phyloP scores from a whole-genome alignment of 2,888 invertebrate species.

The Ephialtes manifestator region DNA sequence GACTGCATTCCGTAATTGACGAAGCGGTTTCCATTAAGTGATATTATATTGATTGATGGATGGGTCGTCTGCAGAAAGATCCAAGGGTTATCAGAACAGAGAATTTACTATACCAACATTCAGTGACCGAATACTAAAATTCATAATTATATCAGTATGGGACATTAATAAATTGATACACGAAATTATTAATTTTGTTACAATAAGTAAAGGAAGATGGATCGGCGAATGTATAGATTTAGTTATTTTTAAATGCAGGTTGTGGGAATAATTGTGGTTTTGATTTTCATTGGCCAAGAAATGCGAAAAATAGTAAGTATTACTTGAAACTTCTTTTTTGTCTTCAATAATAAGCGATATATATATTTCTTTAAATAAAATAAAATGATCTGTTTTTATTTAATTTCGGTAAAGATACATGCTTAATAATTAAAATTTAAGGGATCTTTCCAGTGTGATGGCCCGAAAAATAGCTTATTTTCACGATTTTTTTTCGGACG shows the following conservation, averaged over 20 bases:
- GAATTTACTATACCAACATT: background rate
- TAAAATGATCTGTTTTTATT: no score
- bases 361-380: no score
- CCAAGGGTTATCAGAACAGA: no score
- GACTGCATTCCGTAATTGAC: background rate
- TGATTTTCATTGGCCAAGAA: background rate
- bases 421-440: background rate
- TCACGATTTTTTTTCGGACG: no score
- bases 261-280: background rate
- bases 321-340: no score
- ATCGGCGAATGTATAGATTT: background rate
- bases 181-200: background rate
- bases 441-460: no score
- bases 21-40: constrained; percentile 19
- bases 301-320: no score
- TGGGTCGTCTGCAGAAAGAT: constrained; percentile 1
- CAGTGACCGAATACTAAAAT: background rate
- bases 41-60: constrained; percentile 29
- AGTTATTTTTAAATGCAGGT: background rate
- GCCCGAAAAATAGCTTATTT: no score
- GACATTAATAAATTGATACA: background rate
- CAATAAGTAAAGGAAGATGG: background rate
- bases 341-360: no score
- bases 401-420: no score
- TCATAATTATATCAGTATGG: background rate